Percentiles rank a stretch among this genome's conserved stretches.
Evolutionary conservation across 64 coral and sea anemone genomes (phyloP).

Genomic region (Trachythela sp.): DNA sequence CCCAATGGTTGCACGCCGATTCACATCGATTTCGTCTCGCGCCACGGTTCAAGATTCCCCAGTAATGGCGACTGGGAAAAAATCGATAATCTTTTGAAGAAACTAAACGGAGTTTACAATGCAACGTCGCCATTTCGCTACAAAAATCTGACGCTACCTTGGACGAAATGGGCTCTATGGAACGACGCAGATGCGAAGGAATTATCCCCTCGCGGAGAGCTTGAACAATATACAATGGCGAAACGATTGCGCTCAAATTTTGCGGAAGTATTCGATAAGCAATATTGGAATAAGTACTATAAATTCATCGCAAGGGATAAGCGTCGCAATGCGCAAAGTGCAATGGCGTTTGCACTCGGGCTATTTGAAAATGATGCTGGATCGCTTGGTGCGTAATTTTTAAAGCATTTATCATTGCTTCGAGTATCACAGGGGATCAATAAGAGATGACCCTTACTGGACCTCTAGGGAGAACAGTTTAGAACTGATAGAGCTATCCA

Average conservation of each 20-base stretch:
- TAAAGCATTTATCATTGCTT: no score
- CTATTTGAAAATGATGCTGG: slow-evolving; percentile 52
- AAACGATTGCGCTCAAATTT: slow-evolving; percentile 43
- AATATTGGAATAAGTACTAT: slow-evolving; percentile 63
- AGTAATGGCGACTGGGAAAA: slow-evolving; percentile 13
- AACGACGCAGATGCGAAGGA: slow-evolving; percentile 31
- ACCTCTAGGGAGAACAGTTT: no score
- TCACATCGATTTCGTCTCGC: slow-evolving; percentile 57
- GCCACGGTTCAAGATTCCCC: slow-evolving; percentile 62
- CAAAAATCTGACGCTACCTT: slow-evolving; percentile 48
- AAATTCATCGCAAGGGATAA: slow-evolving; percentile 32
- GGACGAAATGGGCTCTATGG: slow-evolving; percentile 24
- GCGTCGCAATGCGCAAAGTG: slow-evolving; percentile 39
- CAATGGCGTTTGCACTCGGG: slow-evolving; percentile 59
- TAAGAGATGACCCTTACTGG: no score
- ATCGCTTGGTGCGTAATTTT: background rate
- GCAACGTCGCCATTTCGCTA: slow-evolving; percentile 31
- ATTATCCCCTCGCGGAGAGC: slow-evolving; percentile 34
- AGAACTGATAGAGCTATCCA: no score
- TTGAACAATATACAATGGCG: slow-evolving; percentile 56
- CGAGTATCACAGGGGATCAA: no score
- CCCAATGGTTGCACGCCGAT: slow-evolving; percentile 39
- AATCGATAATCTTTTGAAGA: slow-evolving; percentile 32
- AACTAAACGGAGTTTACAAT: slow-evolving; percentile 51
- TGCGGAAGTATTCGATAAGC: slow-evolving; percentile 25